Percentiles rank a stretch among this genome's conserved stretches.
phyloP scores from a whole-genome alignment of 2,797 vertebrate species.

The Nyctibius grandis region DNA sequence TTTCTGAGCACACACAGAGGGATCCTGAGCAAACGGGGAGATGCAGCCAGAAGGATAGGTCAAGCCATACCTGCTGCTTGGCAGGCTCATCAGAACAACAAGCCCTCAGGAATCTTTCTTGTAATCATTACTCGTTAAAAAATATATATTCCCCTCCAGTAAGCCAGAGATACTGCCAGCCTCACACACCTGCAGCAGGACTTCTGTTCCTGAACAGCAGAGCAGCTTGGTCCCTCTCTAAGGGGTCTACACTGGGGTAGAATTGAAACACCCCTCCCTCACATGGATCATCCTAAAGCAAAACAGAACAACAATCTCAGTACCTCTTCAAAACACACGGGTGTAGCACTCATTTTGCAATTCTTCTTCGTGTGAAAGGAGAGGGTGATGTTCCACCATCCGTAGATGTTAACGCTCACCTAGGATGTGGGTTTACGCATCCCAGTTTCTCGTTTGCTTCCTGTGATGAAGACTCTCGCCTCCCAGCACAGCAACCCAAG shows the following conservation, averaged over 20 bases:
- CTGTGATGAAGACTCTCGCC: neutral
- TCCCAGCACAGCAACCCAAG: neutral
- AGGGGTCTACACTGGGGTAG: neutral
- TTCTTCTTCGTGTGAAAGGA: neutral
- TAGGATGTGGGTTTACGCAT: fast-evolving
- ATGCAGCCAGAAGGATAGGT: neutral
- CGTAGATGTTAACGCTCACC: neutral
- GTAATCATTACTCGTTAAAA: neutral
- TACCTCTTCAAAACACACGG: neutral
- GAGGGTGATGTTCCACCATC: neutral
- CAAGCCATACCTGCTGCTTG: neutral
- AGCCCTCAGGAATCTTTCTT: neutral
- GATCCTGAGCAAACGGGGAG: neutral
- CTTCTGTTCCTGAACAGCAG: neutral
- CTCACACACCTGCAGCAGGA: neutral
- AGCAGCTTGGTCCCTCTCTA: neutral
- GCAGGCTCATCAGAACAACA: neutral
- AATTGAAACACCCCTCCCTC: neutral
- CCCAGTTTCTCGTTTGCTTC: neutral
- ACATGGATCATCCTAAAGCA: neutral
- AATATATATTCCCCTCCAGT: neutral
- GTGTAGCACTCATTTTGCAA: neutral
- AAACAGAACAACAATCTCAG: neutral
- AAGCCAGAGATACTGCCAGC: neutral
- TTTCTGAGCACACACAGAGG: constrained; percentile 11